Evolutionary conservation across 2,797 vertebrate species (phyloP).

Genomic region (Phoxinus dragarum): DNA sequence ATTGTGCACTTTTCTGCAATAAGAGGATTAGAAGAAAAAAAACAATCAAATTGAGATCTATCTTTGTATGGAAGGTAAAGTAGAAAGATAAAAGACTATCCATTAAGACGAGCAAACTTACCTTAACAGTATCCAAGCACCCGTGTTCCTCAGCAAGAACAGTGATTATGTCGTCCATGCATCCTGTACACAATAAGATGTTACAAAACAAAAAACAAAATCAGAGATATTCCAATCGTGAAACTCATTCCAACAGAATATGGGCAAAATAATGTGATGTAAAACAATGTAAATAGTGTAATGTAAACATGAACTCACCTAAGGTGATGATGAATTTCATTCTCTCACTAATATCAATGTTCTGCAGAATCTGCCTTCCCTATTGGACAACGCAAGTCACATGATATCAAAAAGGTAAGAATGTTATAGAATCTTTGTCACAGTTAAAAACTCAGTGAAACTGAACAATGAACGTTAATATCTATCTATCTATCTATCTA

Average conservation of each 20-base stretch:
- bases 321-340: slow-evolving; percentile 92
- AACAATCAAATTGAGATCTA: neutral
- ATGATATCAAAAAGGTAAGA: neutral
- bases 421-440: neutral
- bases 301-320: slow-evolving; percentile 78
- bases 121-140: slow-evolving; percentile 91
- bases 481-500: no score
- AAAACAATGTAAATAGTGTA: neutral
- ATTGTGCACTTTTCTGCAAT: slow-evolving; percentile 6
- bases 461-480: no score
- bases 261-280: neutral
- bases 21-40: slow-evolving; percentile 15
- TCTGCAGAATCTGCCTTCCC: slow-evolving; percentile 93
- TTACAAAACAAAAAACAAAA: neutral
- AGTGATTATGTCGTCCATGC: slow-evolving; percentile 91
- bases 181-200: slow-evolving; percentile 75
- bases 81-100: neutral
- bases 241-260: neutral
- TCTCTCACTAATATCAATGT: slow-evolving; percentile 90
- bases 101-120: slow-evolving; percentile 65
- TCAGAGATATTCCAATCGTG: neutral
- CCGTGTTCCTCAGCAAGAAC: slow-evolving; percentile 96
- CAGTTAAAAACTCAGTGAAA: neutral
- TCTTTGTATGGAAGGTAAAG: neutral
- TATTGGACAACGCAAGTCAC: slow-evolving; percentile 64